phyloP scores from a whole-genome alignment of 2,113 vertebrate genomes.

The human (Homo sapiens) region DNA sequence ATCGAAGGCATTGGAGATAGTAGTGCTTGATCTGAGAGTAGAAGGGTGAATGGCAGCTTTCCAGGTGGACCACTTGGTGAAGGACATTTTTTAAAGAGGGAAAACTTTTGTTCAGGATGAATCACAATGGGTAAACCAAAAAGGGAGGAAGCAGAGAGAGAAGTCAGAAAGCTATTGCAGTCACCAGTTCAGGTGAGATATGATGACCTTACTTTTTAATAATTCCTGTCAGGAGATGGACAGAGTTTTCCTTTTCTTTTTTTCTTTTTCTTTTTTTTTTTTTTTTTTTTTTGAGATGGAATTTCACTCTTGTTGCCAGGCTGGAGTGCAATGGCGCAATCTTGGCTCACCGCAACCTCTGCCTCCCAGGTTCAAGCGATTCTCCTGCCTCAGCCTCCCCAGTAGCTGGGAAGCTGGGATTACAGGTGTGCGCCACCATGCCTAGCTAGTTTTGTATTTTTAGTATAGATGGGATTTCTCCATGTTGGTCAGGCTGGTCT shows the following conservation, averaged over 20 bases:
- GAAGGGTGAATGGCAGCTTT: neutral
- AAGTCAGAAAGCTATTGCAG: neutral
- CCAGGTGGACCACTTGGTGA: neutral
- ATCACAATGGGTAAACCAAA: neutral
- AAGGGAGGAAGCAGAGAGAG: neutral
- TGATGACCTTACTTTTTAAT: neutral
- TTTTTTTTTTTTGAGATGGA: no score
- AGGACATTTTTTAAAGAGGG: neutral
- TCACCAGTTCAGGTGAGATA: neutral
- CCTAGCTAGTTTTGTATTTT: no score
- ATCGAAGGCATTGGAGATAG: neutral
- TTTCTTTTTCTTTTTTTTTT: no score
- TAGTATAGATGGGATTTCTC: no score
- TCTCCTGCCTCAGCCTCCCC: no score
- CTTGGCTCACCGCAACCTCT: accelerated
- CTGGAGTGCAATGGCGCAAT: no score
- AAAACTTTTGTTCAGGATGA: neutral
- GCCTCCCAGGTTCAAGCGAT: no score
- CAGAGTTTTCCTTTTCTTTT: neutral
- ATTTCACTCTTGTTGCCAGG: no score
- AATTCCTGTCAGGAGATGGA: neutral
- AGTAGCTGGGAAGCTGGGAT: no score
- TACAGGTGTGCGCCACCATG: no score
- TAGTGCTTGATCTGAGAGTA: neutral
- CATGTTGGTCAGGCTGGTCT: no score